Evolutionary conservation across 2,113 vertebrate species (phyloP).

Genomic region (Tamias sibiricus): DNA sequence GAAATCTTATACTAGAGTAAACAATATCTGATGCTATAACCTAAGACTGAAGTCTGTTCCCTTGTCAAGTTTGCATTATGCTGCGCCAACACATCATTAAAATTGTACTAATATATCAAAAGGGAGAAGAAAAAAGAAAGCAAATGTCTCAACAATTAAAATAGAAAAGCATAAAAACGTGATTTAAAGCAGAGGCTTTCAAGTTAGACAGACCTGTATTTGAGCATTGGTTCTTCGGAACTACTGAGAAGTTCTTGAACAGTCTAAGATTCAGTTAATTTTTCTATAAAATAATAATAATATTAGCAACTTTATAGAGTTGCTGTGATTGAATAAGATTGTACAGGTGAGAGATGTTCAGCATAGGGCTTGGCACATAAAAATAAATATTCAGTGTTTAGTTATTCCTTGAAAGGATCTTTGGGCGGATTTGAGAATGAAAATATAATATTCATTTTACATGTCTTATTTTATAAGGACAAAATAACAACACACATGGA

Average conservation of each 20-base stretch:
- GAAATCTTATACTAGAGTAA: conserved; percentile 12
- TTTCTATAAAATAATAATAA: background rate
- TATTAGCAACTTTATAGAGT: background rate
- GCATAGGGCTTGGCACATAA: background rate
- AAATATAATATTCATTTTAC: conserved; percentile 35
- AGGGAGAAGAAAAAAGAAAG: conserved; percentile 80
- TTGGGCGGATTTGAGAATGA: background rate
- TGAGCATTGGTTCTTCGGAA: conserved; percentile 17
- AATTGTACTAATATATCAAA: conserved; percentile 58
- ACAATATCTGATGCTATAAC: conserved; percentile 77
- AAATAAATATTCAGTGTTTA: conserved; percentile 41
- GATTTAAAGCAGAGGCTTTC: conserved; percentile 44
- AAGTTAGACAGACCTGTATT: conserved; percentile 18
- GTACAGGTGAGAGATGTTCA: conserved; percentile 24
- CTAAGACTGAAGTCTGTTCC: conserved; percentile 71
- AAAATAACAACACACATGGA: conserved; percentile 9
- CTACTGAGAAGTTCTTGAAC: background rate
- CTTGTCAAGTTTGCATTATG: conserved; percentile 68
- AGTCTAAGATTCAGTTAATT: conserved; percentile 26
- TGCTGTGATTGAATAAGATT: conserved; percentile 33
- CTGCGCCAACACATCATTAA: conserved; percentile 76
- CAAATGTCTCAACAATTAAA: conserved; percentile 77
- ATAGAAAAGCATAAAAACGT: background rate
- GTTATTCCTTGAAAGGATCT: conserved; percentile 8
- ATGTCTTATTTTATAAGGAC: background rate